Base-by-base conservation (phyloP, 2,113 vertebrate species). In the Cinclus cinclus region DNA sequence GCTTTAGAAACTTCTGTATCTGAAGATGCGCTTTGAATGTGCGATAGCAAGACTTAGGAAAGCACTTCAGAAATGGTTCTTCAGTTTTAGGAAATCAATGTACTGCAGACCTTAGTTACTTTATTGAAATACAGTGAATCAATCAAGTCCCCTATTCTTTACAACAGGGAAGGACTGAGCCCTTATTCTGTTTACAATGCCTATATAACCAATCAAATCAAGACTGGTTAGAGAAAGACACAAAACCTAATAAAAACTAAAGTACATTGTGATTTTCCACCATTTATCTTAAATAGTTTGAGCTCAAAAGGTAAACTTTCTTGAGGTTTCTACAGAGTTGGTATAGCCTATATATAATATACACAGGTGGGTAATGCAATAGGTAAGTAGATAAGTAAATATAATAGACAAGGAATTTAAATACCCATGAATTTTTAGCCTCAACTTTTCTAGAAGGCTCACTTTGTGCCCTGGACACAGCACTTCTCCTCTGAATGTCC, bases 161-260 rank as follows among this genome's bases (percentile, higher is more conserved):
- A 75, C 15, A 56, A 49, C 35, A 87, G 39, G 44, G 13, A 78
- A 93, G 39, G 33, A 83, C 2, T 42, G 39, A 86, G 52, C 19
- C 44, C n/a, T 93, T 70, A 47, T 81, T 89, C 56, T 83, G 60
- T 87, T 86, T 92, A 78, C 68, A 70, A 35, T 42, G 68, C 27
- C 93, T 77, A 90, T 18, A 47, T 63, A 95, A 93, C 42, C 63
- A 77, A 39, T 73, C 23, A 92, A 92, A 74, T 70, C 33, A 75
- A 50, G n/a, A 80, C 1, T n/a, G 50, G 42, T 74, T 81, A 78
- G 30, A 75, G 24, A 89, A 84, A 65, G 30, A 64, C 37, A 74
- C 64, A 88, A 96, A 94, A 84, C 12, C 52, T 55, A 78, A 89
- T 60, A 81, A 83, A 83, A 94, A 63, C 22, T 39, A 14, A 83